Evolutionary conservation across 2,888 invertebrate genomes (phyloP).

Genomic region (Tetramorium bicarinatum): DNA sequence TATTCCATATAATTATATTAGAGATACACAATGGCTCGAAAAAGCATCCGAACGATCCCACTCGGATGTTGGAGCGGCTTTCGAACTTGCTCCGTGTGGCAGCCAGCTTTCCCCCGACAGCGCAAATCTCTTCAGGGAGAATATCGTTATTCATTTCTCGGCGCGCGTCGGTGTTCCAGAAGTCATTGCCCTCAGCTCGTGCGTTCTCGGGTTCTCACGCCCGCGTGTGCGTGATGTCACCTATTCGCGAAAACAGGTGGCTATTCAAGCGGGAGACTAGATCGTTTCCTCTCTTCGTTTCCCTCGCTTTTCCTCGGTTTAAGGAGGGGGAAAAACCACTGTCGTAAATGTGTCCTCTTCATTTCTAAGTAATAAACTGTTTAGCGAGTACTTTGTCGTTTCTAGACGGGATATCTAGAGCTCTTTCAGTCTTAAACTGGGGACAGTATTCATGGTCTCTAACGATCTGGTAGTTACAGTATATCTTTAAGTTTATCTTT

Average conservation of each 20-base stretch:
- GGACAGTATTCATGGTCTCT: slow-evolving; percentile 3
- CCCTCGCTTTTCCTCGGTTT: slow-evolving; percentile 52
- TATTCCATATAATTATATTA: not conserved
- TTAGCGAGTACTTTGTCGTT: slow-evolving; percentile 25
- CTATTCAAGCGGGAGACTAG: slow-evolving; percentile 79
- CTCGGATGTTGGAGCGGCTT: not conserved
- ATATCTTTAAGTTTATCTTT: not conserved
- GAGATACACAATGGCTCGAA: not conserved
- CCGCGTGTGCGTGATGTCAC: slow-evolving; percentile 75
- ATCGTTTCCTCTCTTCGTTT: slow-evolving; percentile 53
- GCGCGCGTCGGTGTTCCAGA: slow-evolving; percentile 62
- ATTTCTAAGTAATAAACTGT: slow-evolving; percentile 61
- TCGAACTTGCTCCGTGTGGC: not conserved
- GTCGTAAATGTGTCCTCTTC: slow-evolving; percentile 28
- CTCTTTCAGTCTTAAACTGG: not conserved
- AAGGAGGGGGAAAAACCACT: slow-evolving; percentile 35
- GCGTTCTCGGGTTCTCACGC: slow-evolving; percentile 73
- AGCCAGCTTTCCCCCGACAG: not conserved
- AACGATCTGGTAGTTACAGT: not conserved
- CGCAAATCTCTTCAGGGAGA: slow-evolving; percentile 38
- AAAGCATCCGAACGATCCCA: not conserved
- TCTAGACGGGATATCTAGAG: slow-evolving; percentile 8
- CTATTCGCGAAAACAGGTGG: slow-evolving; percentile 80
- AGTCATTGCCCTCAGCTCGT: slow-evolving; percentile 74
- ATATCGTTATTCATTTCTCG: slow-evolving; percentile 62